Evolutionary conservation across 2,797 vertebrate species (phyloP).

Genomic region (Hipposideros larvatus): DNA sequence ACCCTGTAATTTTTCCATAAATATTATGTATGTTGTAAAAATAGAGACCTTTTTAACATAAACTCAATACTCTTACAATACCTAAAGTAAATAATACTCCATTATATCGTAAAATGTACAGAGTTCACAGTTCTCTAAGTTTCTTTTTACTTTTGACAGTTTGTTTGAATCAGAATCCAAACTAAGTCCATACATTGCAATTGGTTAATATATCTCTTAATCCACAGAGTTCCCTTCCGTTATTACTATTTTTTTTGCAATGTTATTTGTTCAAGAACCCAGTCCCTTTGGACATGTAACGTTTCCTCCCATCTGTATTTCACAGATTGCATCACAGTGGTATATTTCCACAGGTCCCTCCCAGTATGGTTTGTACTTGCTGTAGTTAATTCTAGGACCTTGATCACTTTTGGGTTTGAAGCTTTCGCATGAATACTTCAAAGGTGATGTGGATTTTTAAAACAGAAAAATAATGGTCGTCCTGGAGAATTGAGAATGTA

Average conservation of each 20-base stretch:
- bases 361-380: neutral
- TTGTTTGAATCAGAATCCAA: neutral
- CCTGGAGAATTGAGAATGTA: slow-evolving; percentile 39
- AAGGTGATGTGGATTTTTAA: neutral
- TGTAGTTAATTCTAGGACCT: neutral
- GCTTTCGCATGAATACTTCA: neutral
- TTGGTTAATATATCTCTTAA: neutral
- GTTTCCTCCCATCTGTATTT: neutral
- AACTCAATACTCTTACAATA: too few species aligned
- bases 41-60: neutral
- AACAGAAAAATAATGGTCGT: neutral
- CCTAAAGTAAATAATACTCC: too few species aligned
- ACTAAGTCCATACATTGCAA: neutral
- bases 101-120: too few species aligned
- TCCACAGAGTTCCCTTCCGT: neutral
- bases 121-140: neutral
- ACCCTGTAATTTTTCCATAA: neutral
- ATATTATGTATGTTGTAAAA: neutral
- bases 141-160: neutral
- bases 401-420: neutral
- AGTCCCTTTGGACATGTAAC: neutral
- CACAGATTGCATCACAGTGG: neutral
- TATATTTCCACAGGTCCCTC: neutral
- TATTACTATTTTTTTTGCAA: neutral
- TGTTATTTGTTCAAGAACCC: slow-evolving; percentile 1